Evolutionary conservation across 1,140 invertebrate genomes (phyloP).

Genomic region (Drosophila kohkoa): DNA sequence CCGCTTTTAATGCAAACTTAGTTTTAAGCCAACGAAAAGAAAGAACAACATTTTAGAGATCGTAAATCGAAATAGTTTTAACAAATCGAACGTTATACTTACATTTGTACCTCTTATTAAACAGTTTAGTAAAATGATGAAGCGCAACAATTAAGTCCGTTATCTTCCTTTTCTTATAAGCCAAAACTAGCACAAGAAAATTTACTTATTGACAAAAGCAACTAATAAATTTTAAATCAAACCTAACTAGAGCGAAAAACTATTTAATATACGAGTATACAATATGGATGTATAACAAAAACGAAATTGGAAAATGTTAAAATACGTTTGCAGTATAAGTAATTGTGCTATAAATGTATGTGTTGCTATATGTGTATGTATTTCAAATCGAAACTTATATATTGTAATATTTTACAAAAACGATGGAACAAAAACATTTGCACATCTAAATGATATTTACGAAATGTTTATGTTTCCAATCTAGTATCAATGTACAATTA

Average conservation of each 20-base stretch:
- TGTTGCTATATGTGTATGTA: constrained; percentile 77
- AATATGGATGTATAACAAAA: not conserved
- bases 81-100: constrained; percentile 57
- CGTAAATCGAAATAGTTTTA: constrained; percentile 55
- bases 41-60: constrained; percentile 15
- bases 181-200: constrained; percentile 55
- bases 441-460: constrained; percentile 61
- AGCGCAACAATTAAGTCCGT: constrained; percentile 58
- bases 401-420: constrained; percentile 49
- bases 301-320: constrained; percentile 19
- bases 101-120: constrained; percentile 73
- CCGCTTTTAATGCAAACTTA: constrained; percentile 62
- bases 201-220: constrained; percentile 32
- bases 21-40: constrained; percentile 47
- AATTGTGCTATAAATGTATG: constrained; percentile 69
- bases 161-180: constrained; percentile 56
- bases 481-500: constrained; percentile 59
- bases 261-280: constrained; percentile 14
- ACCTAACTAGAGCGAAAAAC: constrained; percentile 33
- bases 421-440: constrained; percentile 40
- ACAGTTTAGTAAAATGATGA: constrained; percentile 23
- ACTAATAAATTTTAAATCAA: constrained; percentile 38
- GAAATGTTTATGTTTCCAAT: constrained; percentile 62
- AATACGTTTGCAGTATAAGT: constrained; percentile 46
- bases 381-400: constrained; percentile 28